Percentiles rank a stretch among this genome's conserved stretches.
These are phyloP conservation scores for Alouatta palliata DNA, from an alignment of 2,113 vertebrate species.

Conservation along the genomic window DNA sequence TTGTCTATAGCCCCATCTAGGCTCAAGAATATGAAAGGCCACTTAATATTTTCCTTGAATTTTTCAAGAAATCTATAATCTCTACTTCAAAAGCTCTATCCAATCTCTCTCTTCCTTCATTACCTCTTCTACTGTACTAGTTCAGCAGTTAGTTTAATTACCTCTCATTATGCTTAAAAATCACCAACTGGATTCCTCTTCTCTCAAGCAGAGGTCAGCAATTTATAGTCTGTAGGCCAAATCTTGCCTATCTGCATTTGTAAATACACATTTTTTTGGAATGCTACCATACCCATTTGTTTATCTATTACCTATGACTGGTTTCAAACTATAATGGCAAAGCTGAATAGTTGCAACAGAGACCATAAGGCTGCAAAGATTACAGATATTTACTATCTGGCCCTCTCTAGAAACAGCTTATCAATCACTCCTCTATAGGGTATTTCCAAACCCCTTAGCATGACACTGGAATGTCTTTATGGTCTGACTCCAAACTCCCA, in stretches of 20 bases:
- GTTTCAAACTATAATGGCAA: background rate
- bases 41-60: background rate
- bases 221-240: background rate
- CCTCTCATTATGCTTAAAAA: conserved; percentile 24
- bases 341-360: background rate
- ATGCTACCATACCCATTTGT: background rate
- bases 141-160: conserved; percentile 33
- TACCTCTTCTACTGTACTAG: background rate
- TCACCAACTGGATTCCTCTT: background rate
- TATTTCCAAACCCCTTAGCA: background rate
- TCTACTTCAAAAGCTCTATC: background rate
- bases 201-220: background rate
- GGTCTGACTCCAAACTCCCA: background rate
- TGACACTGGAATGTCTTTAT: background rate
- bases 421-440: background rate
- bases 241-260: conserved; percentile 41
- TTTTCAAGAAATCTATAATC: background rate
- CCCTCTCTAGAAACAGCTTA: background rate
- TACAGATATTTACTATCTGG: background rate
- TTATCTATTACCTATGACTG: background rate
- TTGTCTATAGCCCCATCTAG: background rate
- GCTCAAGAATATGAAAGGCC: background rate
- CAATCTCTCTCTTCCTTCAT: background rate
- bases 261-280: background rate
- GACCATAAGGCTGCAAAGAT: background rate